phyloP scores from a whole-genome alignment of 2,113 vertebrate species.

The Cyprinodon tularosa region DNA sequence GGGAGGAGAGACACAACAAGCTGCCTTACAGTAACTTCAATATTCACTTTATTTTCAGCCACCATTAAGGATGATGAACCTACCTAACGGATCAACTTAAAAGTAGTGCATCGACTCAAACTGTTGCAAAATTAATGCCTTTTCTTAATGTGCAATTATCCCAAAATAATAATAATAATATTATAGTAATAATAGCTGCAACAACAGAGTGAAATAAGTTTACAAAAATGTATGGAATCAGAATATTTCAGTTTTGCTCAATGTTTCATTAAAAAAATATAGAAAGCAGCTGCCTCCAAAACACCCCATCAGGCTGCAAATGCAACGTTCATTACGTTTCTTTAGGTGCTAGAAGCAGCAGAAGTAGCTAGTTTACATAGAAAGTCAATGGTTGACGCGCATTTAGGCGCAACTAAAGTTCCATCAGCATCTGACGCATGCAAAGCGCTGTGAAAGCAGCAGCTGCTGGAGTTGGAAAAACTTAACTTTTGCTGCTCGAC shows the following conservation, averaged over 20 bases:
- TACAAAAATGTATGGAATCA: not conserved
- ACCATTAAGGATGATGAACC: conserved; percentile 6
- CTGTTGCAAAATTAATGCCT: not conserved
- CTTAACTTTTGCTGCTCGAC: no score
- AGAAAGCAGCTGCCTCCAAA: not conserved
- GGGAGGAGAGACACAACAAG: conserved; percentile 4
- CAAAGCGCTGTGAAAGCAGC: no score
- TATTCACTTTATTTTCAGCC: not conserved
- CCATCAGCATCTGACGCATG: no score
- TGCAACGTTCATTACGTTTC: no score
- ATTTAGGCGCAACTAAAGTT: no score
- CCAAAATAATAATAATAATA: not conserved
- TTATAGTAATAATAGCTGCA: not conserved
- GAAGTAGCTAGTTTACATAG: no score
- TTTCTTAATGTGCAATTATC: not conserved
- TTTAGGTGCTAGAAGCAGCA: no score
- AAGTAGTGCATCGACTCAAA: conserved; percentile 8
- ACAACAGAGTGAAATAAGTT: not conserved
- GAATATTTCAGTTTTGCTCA: conserved; percentile 11
- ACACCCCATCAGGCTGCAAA: conserved; percentile 1
- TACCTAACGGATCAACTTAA: not conserved
- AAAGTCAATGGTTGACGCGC: no score
- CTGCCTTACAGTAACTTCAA: conserved; percentile 16
- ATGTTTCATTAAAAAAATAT: conserved; percentile 5
- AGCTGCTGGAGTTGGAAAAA: no score